phyloP scores from a whole-genome alignment of 1,140 invertebrate species.

The Drosophila sturtevanti region DNA sequence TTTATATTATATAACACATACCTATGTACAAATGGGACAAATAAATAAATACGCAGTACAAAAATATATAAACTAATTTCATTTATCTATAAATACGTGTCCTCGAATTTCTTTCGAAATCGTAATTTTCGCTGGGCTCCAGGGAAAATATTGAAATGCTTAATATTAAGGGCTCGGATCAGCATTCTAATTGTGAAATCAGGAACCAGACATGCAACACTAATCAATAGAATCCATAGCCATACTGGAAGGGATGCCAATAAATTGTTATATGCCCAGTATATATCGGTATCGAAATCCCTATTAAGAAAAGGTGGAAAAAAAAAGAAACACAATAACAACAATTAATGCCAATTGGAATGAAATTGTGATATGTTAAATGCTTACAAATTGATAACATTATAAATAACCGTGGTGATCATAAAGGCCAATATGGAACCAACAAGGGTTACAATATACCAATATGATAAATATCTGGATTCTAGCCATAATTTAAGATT shows the following conservation, averaged over 20 bases:
- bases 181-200: slow-evolving; percentile 83
- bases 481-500: slow-evolving; percentile 86
- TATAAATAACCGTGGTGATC: slow-evolving; percentile 85
- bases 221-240: slow-evolving; percentile 85
- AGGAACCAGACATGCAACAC: slow-evolving; percentile 85
- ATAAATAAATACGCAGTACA: slow-evolving; percentile 68
- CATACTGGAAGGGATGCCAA: slow-evolving; percentile 85
- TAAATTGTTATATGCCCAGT: slow-evolving; percentile 86
- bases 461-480: slow-evolving; percentile 86
- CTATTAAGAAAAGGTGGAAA: slow-evolving; percentile 80
- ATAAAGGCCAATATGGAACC: slow-evolving; percentile 86
- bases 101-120: slow-evolving; percentile 65
- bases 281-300: slow-evolving; percentile 85
- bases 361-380: not conserved
- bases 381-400: slow-evolving; percentile 85
- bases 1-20: slow-evolving; percentile 40
- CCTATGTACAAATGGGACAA: slow-evolving; percentile 44
- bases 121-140: slow-evolving; percentile 64
- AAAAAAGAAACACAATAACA: not conserved
- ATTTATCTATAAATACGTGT: slow-evolving; percentile 59
- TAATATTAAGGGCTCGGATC: slow-evolving; percentile 60
- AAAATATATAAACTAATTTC: slow-evolving; percentile 37
- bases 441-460: slow-evolving; percentile 85
- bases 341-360: not conserved
- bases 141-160: slow-evolving; percentile 65